Evolutionary conservation across 2,113 vertebrate species (phyloP).

Genomic region (Stigmatopora argus): DNA sequence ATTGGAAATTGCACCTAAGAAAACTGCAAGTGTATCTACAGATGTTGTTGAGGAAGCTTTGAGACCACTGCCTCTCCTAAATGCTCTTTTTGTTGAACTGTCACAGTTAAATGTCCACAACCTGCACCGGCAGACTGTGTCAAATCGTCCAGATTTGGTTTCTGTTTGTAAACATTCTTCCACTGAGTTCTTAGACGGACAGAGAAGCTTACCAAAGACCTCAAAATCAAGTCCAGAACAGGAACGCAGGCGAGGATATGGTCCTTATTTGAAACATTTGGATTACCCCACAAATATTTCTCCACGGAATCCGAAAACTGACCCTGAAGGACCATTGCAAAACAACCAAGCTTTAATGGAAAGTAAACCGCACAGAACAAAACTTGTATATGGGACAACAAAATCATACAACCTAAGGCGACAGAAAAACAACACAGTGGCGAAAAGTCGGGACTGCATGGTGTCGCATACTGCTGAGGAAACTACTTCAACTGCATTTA

Average conservation of each 20-base stretch:
- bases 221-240: background rate
- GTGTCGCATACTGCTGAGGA: conserved; percentile 41
- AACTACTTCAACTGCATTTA: conserved; percentile 4
- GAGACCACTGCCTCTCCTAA: conserved; percentile 78
- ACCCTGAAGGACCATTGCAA: conserved; percentile 13
- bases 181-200: background rate
- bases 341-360: conserved; percentile 28
- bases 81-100: conserved; percentile 80
- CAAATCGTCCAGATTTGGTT: conserved; percentile 56
- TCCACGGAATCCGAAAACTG: conserved; percentile 12
- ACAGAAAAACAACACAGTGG: conserved; percentile 68
- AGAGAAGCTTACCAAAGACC: conserved; percentile 4
- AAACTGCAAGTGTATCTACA: conserved; percentile 7
- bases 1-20: background rate
- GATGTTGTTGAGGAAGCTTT: conserved; percentile 45
- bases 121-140: conserved; percentile 39
- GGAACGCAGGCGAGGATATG: conserved; percentile 13
- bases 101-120: conserved; percentile 67
- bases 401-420: conserved; percentile 80
- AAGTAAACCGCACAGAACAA: conserved; percentile 53
- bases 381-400: conserved; percentile 77
- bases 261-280: conserved; percentile 17
- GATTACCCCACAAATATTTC: conserved; percentile 16
- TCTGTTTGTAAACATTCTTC: conserved; percentile 61
- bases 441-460: conserved; percentile 67